These are phyloP conservation scores for Agriopis marginaria DNA, from an alignment of 2,888 invertebrate genomes.

Conservation along the genomic window DNA sequence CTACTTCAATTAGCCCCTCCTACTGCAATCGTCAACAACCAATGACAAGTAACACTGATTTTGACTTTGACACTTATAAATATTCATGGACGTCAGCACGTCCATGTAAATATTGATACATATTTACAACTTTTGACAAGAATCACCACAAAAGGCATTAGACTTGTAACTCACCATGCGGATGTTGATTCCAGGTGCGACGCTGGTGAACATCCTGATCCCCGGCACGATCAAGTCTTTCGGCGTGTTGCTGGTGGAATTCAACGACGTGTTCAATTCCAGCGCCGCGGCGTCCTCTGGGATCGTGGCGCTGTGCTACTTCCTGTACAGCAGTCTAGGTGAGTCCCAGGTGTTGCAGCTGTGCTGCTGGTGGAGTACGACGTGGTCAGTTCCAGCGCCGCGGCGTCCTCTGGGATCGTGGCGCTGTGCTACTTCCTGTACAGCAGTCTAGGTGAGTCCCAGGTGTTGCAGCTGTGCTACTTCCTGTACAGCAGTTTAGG, in stretches of 20 bases:
- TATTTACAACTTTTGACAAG: too few species aligned
- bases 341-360: conserved; percentile 54
- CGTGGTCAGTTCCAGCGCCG: conserved; percentile 90
- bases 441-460: conserved; percentile 91
- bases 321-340: conserved; percentile 95
- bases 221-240: conserved; percentile 96
- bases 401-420: conserved; percentile 94
- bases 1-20: too few species aligned
- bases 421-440: conserved; percentile 95
- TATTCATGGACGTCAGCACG: too few species aligned
- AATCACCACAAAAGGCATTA: too few species aligned
- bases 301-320: conserved; percentile 95
- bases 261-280: conserved; percentile 92
- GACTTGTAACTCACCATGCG: too few species aligned
- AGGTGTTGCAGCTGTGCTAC: conserved; percentile 91
- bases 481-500: conserved; percentile 95
- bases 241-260: conserved; percentile 94
- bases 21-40: too few species aligned
- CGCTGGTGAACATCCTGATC: conserved; percentile 93
- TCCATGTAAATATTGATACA: too few species aligned
- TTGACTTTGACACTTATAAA: too few species aligned
- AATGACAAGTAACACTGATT: too few species aligned
- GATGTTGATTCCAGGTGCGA: conserved; percentile 86
- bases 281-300: conserved; percentile 91
- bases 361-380: conserved; percentile 94